Base-by-base conservation (phyloP, 2,113 vertebrate species). In the Jaculus jaculus region DNA sequence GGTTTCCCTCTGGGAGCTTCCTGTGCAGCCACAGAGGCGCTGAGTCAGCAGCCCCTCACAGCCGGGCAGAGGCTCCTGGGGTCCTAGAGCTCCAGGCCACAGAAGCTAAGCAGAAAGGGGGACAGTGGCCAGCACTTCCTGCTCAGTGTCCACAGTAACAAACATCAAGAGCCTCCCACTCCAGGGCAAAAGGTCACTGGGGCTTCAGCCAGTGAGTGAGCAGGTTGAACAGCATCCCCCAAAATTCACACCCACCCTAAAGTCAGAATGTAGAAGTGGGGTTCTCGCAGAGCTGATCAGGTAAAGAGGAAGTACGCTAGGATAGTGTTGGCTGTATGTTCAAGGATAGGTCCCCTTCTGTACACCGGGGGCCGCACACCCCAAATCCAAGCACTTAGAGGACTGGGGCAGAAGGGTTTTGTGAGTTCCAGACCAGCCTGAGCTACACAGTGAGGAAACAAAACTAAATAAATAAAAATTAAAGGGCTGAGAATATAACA, bases 41-140 rank as follows among this genome's bases (percentile, higher is more conserved):
- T 75, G 60, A 65, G 95, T 87, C 89, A 81, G 87, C 95, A 94
- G 17, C 69, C 32, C 73, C 63, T 54, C 26, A 63, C 5, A 5
- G 26, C 69, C 72, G 73, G 26, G 63, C 20, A 0, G 37, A 87
- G 51, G 85, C 7, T 72, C 77, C 90, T 28, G 63, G n/a, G 37
- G 63, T 68, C 51, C 73, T 54, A 51, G 73, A 28, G 51, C 34
- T 37, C n/a, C 80, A 68, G 21, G 37, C 91, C 63, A 16, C 3
- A 1, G 54, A 77, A 69, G 47, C 75, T 66, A 39, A 34, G n/a
- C 16, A 26, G 75, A 65, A 65, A 66, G 2, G 24, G 37, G 39
- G 61, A 51, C 12, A 8, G 26, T 39, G 58, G 58, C 60, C 66
- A 39, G 58, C 3, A 10, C 73, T 66, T 30, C 28, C 6, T 18